Base-by-base conservation (phyloP, 2,797 vertebrate species). In the Aulostomus chinensis region DNA sequence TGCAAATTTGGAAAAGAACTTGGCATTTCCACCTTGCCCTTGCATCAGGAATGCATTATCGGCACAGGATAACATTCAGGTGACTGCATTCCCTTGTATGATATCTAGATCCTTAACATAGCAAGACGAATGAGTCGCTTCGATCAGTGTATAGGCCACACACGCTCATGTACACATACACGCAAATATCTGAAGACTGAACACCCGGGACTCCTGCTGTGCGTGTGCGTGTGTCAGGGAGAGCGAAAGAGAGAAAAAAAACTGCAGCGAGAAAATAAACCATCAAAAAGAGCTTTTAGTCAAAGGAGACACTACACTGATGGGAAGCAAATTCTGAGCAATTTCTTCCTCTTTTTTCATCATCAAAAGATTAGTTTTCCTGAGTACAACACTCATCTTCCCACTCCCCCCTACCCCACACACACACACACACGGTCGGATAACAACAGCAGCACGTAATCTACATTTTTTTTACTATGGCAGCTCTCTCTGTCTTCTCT, bases 321-420 rank as follows among this genome's bases (percentile, higher is more conserved):
- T 70, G 38, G 30, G 20, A 53, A 50, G 36, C 41, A 63, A 63
- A 71, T 62, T 42, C 1, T 2, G 47, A n/a, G 63, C 49, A 67
- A 72, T 58, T 57, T 70, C 68, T 74, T 42, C 49, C 13, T 39
- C 25, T 48, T 41, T 62, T 76, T 74, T 59, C 73, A 78, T 81
- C 71, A 78, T 76, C 52, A 71, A 67, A 75, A 64, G 52, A 76
- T 74, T 54, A 69, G 30, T 4, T 65, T 72, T 67, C 65, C 42
- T 45, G 49, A 72, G 62, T 54, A 56, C 65, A 67, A 45, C 18
- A 28, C 14, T 21, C 32, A 9, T 3, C 4, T 7, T 5, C 10
- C 2, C 16, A 2, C 5, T 9, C 9, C 17, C 18, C 21, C 10
- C 2, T 13, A n/a, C 37, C 4, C n/a, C 21, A 11, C 15, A 4